phyloP scores from a whole-genome alignment of 2,113 vertebrate genomes.

The Gymnobelideus leadbeateri region DNA sequence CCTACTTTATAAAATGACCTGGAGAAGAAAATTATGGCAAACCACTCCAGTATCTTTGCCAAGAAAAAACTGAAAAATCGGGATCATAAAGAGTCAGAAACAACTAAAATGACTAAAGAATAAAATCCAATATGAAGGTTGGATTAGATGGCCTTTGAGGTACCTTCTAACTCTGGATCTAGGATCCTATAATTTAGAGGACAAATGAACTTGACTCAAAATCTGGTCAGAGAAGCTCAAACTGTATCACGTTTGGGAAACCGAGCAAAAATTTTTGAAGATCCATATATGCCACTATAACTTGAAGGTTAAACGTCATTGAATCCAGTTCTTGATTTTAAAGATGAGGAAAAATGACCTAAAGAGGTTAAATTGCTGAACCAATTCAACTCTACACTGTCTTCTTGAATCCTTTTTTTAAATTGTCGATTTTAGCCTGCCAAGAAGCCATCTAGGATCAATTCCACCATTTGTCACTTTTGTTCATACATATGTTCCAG shows the following conservation, averaged over 20 bases:
- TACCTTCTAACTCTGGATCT: neutral
- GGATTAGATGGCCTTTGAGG: neutral
- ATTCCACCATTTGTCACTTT: neutral
- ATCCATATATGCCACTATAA: neutral
- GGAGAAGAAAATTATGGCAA: too few species aligned
- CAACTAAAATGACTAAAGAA: neutral
- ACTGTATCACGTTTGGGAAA: neutral
- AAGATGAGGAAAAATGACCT: neutral
- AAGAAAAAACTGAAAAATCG: too few species aligned
- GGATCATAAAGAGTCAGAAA: too few species aligned
- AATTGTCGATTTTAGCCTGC: neutral
- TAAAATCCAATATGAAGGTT: neutral
- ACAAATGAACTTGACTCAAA: neutral
- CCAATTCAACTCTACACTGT: neutral
- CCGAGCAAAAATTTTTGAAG: neutral
- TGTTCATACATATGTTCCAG: neutral
- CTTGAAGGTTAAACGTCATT: neutral
- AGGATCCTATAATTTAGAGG: neutral
- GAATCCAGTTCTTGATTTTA: neutral
- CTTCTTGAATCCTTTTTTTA: neutral
- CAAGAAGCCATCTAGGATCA: neutral
- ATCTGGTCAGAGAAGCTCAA: neutral
- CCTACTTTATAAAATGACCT: too few species aligned
- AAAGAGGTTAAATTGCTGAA: neutral
- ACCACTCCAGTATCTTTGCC: too few species aligned